phyloP scores from a whole-genome alignment of 2,888 invertebrate species.

The Microctonus hyperodae region DNA sequence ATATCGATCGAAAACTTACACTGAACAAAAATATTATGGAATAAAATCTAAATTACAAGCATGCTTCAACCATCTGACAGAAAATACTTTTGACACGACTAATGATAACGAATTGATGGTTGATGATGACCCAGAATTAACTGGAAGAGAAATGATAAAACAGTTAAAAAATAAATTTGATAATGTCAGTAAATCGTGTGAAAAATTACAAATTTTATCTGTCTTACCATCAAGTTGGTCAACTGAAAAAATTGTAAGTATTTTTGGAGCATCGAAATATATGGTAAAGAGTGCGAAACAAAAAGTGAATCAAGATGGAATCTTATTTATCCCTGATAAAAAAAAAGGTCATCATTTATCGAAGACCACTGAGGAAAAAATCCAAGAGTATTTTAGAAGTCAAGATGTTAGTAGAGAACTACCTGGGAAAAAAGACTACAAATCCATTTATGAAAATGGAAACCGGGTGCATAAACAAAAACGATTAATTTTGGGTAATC shows the following conservation, averaged over 20 bases:
- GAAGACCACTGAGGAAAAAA: not conserved
- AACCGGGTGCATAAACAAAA: not conserved
- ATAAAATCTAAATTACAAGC: slow-evolving; percentile 19
- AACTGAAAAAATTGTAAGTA: slow-evolving; percentile 8
- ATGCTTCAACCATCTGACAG: slow-evolving; percentile 11
- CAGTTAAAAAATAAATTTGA: slow-evolving; percentile 5
- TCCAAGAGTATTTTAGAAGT: slow-evolving; percentile 6
- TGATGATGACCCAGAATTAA: slow-evolving; percentile 7
- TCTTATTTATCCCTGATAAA: slow-evolving; percentile 7
- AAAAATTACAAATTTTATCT: slow-evolving; percentile 14
- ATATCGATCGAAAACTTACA: slow-evolving; percentile 18
- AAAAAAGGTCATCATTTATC: slow-evolving; percentile 10
- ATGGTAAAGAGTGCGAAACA: slow-evolving; percentile 15
- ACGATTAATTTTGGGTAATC: slow-evolving; percentile 1
- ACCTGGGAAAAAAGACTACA: slow-evolving; percentile 12
- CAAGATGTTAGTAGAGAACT: slow-evolving; percentile 10
- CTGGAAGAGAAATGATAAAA: slow-evolving; percentile 11
- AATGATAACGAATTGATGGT: not conserved
- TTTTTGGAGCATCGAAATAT: slow-evolving; percentile 8
- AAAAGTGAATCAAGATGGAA: slow-evolving; percentile 15
- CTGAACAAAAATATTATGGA: not conserved
- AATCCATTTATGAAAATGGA: not conserved
- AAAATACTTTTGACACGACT: not conserved
- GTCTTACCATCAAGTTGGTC: slow-evolving; percentile 14
- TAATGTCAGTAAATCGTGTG: slow-evolving; percentile 12